These are phyloP conservation scores for Drosophila eugracilis DNA, from an alignment of 1,140 invertebrate species.

Conservation along the genomic window DNA sequence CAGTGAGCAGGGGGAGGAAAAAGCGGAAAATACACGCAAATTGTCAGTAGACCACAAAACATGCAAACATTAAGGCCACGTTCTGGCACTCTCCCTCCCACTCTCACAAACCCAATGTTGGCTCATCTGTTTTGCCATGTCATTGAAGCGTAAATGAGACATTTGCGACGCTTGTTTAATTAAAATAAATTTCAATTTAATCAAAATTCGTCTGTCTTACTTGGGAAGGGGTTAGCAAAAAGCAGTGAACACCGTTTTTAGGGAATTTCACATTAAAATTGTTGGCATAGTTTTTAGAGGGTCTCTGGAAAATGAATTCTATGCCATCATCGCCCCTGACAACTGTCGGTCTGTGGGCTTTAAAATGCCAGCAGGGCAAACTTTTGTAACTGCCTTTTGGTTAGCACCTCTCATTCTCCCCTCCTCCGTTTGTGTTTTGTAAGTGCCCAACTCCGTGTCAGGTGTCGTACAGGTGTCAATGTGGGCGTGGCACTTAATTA, in stretches of 20 bases:
- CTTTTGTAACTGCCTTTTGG: constrained; percentile 29
- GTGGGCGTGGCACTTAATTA: constrained; percentile 68
- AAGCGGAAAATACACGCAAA: constrained; percentile 28
- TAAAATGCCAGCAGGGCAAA: constrained; percentile 44
- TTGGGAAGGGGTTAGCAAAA: constrained; percentile 8
- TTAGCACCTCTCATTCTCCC: constrained; percentile 11
- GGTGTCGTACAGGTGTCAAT: constrained; percentile 57
- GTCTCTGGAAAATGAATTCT: constrained; percentile 21
- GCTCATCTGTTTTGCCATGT: constrained; percentile 59
- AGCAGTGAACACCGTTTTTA: constrained; percentile 24
- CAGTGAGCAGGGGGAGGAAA: too few species aligned
- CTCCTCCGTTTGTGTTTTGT: neutral
- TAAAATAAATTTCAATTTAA: constrained; percentile 84
- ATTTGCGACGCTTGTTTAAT: constrained; percentile 82
- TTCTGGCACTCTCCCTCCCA: constrained; percentile 20
- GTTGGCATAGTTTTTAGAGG: constrained; percentile 72
- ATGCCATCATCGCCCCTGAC: constrained; percentile 35
- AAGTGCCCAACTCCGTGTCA: constrained; percentile 3
- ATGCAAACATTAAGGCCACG: constrained; percentile 67
- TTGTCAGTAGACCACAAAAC: constrained; percentile 74
- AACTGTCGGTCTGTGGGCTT: constrained; percentile 41
- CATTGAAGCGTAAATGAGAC: constrained; percentile 82
- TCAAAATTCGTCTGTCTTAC: constrained; percentile 62
- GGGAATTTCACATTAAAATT: constrained; percentile 80
- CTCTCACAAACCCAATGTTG: constrained; percentile 1